phyloP scores from a whole-genome alignment of 1,140 invertebrate species.

The Aphelinus certus region DNA sequence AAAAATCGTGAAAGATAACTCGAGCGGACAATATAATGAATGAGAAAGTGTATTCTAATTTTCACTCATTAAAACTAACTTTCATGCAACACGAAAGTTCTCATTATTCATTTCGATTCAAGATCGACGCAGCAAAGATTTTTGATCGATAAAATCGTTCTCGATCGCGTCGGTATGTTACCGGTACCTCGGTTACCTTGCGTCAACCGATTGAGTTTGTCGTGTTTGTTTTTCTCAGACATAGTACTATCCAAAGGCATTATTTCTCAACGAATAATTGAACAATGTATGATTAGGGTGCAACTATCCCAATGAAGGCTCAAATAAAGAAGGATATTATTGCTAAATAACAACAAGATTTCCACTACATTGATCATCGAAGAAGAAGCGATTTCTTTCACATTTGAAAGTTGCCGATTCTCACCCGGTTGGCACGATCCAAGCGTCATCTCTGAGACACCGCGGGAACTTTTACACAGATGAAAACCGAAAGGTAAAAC shows the following conservation, averaged over 20 bases:
- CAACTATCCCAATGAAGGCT: too few relatives aligned
- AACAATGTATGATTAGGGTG: too few relatives aligned
- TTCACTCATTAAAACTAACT: conserved; percentile 25
- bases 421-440: neutral
- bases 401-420: neutral
- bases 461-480: neutral
- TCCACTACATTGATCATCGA: neutral
- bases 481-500: neutral
- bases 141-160: conserved; percentile 30
- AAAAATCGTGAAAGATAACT: neutral
- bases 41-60: conserved; percentile 30
- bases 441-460: conserved; percentile 31
- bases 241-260: too few relatives aligned
- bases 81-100: conserved; percentile 29
- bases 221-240: neutral
- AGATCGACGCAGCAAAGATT: neutral
- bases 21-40: neutral
- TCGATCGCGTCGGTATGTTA: conserved; percentile 21
- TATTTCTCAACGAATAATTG: too few relatives aligned
- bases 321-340: too few relatives aligned
- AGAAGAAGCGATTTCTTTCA: neutral
- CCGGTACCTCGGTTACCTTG: neutral
- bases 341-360: too few relatives aligned
- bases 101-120: neutral
- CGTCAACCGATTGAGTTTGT: neutral